phyloP scores from a whole-genome alignment of 2,113 vertebrate genomes.

The Equus quagga region DNA sequence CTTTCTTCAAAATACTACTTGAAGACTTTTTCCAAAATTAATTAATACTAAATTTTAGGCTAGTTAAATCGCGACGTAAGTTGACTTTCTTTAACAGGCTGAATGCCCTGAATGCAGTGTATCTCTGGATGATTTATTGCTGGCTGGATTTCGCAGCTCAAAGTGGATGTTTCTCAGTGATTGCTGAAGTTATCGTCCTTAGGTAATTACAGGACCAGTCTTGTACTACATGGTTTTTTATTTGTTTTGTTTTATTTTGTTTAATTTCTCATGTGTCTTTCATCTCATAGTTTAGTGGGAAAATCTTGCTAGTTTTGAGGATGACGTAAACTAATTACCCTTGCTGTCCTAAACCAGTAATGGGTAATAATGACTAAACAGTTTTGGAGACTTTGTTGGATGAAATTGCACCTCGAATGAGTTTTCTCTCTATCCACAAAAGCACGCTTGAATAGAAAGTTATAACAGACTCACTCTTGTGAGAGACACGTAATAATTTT shows the following conservation, averaged over 20 bases:
- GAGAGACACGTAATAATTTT: conserved; percentile 24
- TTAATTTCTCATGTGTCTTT: conserved; percentile 14
- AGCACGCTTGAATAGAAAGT: conserved; percentile 7
- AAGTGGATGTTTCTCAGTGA: neutral
- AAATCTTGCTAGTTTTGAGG: conserved; percentile 40
- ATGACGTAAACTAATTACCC: conserved; percentile 6
- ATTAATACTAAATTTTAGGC: conserved; percentile 18
- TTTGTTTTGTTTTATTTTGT: neutral
- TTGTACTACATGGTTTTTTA: neutral
- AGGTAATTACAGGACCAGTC: neutral
- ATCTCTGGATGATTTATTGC: conserved; percentile 20
- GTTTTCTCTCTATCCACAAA: neutral
- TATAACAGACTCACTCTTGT: neutral
- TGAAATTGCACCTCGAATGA: neutral
- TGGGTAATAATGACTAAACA: conserved; percentile 24
- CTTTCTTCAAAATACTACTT: conserved; percentile 49
- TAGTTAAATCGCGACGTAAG: neutral
- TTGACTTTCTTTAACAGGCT: conserved; percentile 1
- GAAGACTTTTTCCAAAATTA: conserved; percentile 48
- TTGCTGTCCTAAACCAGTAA: neutral
- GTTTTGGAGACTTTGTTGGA: conserved; percentile 23
- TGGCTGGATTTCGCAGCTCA: neutral
- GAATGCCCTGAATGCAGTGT: neutral
- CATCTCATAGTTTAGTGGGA: neutral
- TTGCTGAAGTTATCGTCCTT: neutral